Conservation (phyloP, 2,888 invertebrate genomes). For the Drosophila multiciliata region DNA sequence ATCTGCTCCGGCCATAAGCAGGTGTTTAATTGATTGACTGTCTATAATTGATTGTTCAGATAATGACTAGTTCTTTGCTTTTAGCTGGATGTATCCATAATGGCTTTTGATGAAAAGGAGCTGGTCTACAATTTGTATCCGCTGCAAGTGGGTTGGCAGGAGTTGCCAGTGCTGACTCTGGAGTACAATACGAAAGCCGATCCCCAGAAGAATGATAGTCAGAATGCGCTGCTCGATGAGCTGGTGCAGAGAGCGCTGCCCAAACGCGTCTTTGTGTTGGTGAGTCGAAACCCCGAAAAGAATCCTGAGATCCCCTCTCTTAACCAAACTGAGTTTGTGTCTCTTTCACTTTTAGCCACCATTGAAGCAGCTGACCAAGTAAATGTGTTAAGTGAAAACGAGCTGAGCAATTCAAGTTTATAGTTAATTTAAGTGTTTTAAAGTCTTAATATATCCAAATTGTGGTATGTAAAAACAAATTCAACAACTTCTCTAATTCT, state of each 20-base stretch:
- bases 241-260: slow-evolving; percentile 85
- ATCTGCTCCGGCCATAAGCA: slow-evolving; percentile 98
- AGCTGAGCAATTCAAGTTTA: slow-evolving; percentile 17
- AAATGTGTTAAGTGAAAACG: slow-evolving; percentile 21
- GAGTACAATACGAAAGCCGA: slow-evolving; percentile 84
- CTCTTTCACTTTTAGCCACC: slow-evolving; percentile 72
- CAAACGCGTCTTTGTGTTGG: slow-evolving; percentile 85
- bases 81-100: slow-evolving; percentile 84
- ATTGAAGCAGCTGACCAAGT: slow-evolving; percentile 79
- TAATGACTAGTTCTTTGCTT: not conserved
- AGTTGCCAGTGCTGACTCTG: slow-evolving; percentile 83
- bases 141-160: slow-evolving; percentile 84
- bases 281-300: slow-evolving; percentile 45
- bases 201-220: slow-evolving; percentile 82
- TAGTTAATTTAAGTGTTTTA: slow-evolving; percentile 67
- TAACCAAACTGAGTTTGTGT: not conserved
- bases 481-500: slow-evolving; percentile 28
- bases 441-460: slow-evolving; percentile 54
- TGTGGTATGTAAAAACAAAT: slow-evolving; percentile 59
- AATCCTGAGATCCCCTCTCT: not conserved
- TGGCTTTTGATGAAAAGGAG: slow-evolving; percentile 83
- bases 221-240: slow-evolving; percentile 82
- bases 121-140: slow-evolving; percentile 84
- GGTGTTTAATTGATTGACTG: slow-evolving; percentile 84
- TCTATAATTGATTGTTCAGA: not conserved